Percentiles rank a stretch among this genome's conserved stretches.
Conservation (phyloP, 1,140 invertebrate species). For the Plectus sambesii region DNA sequence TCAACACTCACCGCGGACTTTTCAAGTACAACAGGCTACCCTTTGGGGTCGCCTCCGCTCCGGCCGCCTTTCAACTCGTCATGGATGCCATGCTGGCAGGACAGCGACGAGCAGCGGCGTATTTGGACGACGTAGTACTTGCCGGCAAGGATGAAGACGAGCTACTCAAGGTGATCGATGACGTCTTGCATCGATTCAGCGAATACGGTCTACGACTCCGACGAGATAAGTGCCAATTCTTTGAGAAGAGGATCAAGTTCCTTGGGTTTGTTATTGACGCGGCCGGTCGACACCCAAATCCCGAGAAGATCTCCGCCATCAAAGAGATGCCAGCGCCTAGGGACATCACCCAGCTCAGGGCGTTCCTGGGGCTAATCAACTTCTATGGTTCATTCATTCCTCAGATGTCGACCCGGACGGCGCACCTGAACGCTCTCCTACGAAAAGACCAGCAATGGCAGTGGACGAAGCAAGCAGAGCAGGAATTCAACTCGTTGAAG, state of each 20-base stretch:
- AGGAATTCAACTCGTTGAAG: not conserved
- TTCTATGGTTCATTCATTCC: conserved; percentile 1
- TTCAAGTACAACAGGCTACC: conserved; percentile 37
- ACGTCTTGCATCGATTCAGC: conserved; percentile 9
- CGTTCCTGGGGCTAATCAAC: not conserved
- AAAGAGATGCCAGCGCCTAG: not conserved
- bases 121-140: conserved; percentile 43
- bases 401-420: not conserved
- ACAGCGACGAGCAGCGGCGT: conserved; percentile 29
- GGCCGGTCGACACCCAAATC: conserved; percentile 12
- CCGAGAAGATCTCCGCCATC: conserved; percentile 12
- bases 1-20: conserved; percentile 29
- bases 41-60: conserved; percentile 50
- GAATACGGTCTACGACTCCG: conserved; percentile 12
- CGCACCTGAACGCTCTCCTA: not conserved
- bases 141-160: conserved; percentile 10
- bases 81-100: conserved; percentile 47
- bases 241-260: conserved; percentile 4
- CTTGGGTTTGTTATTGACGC: conserved; percentile 15
- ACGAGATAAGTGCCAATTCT: conserved; percentile 17
- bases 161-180: conserved; percentile 3
- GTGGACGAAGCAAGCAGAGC: not conserved
- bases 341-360: not conserved
- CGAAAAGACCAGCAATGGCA: not conserved
- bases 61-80: conserved; percentile 50